phyloP scores from a whole-genome alignment of 1,140 invertebrate species.

The Planococcus citri region DNA sequence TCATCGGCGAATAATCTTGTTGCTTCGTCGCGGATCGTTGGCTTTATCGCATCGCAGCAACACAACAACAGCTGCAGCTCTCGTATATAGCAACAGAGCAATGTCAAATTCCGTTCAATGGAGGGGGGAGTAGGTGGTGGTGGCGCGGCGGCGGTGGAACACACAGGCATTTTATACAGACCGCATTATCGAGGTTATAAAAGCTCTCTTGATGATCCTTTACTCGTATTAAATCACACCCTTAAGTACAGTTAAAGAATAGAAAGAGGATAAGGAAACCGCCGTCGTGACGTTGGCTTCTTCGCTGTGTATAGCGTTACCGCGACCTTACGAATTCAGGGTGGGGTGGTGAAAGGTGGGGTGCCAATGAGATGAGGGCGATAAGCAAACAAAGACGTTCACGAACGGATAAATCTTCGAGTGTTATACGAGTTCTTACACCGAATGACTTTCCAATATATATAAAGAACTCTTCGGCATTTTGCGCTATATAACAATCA shows the following conservation, averaged over 20 bases:
- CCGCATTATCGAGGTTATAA: constrained; percentile 15
- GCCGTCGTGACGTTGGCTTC: neutral
- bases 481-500: constrained; percentile 3
- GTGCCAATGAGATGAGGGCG: too few relatives aligned
- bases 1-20: too few relatives aligned
- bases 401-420: constrained; percentile 17
- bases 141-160: too few relatives aligned
- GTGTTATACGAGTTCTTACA: constrained; percentile 15
- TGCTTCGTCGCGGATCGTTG: too few relatives aligned
- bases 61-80: too few relatives aligned
- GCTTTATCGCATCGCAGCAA: too few relatives aligned
- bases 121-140: too few relatives aligned
- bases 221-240: constrained; percentile 20
- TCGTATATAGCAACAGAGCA: too few relatives aligned
- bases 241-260: constrained; percentile 19
- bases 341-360: neutral
- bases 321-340: too few relatives aligned
- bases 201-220: constrained; percentile 18
- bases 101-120: too few relatives aligned
- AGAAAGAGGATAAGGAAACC: constrained; percentile 7
- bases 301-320: too few relatives aligned
- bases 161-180: too few relatives aligned
- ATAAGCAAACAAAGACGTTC: constrained; percentile 16
- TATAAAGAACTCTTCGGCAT: neutral
- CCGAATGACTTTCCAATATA: constrained; percentile 15